phyloP scores from a whole-genome alignment of 2,113 vertebrate species.

The Lanius ludovicianus region DNA sequence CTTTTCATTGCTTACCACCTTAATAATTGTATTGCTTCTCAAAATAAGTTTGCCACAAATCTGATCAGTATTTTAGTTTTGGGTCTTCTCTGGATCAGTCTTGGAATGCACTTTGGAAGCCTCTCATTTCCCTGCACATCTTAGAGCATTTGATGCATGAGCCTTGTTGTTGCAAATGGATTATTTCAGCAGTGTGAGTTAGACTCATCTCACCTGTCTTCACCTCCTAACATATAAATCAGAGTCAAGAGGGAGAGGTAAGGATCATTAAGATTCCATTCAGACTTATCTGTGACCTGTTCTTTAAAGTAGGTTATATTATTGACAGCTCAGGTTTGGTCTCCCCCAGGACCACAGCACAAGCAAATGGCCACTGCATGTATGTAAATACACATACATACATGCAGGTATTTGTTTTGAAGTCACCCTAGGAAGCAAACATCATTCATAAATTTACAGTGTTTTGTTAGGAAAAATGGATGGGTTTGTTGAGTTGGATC shows the following conservation, averaged over 20 bases:
- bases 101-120: neutral
- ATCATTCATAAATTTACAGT: neutral
- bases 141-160: neutral
- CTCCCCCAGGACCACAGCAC: neutral
- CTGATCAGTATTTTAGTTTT: neutral
- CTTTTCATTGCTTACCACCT: neutral
- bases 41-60: neutral
- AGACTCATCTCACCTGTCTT: neutral
- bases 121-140: fast-evolving
- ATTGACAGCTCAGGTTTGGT: neutral
- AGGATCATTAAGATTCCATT: neutral
- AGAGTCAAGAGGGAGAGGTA: neutral
- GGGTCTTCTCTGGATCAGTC: neutral
- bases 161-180: neutral
- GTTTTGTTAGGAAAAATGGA: neutral
- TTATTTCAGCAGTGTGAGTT: neutral
- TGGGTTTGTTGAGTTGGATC: neutral
- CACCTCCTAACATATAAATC: neutral
- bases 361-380: neutral
- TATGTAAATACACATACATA: neutral
- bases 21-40: neutral
- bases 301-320: neutral
- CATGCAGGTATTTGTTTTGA: neutral
- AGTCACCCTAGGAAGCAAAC: neutral
- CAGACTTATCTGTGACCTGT: neutral